Evolutionary conservation across 2,113 vertebrate genomes (phyloP).

Genomic region (Corythornis vintsioides): DNA sequence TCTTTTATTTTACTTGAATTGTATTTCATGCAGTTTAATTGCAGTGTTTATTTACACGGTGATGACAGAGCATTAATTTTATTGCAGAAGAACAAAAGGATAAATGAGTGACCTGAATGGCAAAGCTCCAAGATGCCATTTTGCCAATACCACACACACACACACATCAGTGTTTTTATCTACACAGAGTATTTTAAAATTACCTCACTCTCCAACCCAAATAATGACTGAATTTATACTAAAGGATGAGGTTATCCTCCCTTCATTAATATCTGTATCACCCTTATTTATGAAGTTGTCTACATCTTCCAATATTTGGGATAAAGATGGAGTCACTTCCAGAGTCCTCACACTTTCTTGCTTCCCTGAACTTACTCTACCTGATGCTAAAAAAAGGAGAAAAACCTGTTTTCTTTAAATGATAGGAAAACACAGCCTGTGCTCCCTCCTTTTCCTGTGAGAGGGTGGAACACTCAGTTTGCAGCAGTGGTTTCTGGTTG

Average conservation of each 20-base stretch:
- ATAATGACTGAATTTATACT: constrained; percentile 28
- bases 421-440: neutral
- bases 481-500: neutral
- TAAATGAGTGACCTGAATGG: constrained; percentile 45
- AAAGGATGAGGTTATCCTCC: constrained; percentile 47
- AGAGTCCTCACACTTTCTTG: neutral
- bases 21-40: constrained; percentile 65
- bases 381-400: neutral
- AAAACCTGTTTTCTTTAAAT: neutral
- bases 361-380: neutral
- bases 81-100: constrained; percentile 54
- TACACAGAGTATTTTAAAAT: constrained; percentile 21
- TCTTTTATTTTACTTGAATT: constrained; percentile 61
- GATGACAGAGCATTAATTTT: constrained; percentile 58
- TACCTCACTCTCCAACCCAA: constrained; percentile 16
- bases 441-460: neutral
- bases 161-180: neutral
- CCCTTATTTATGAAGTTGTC: constrained; percentile 38
- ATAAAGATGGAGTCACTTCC: neutral
- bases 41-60: constrained; percentile 41
- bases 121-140: constrained; percentile 57
- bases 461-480: neutral
- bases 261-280: constrained; percentile 36
- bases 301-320: neutral
- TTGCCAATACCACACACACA: constrained; percentile 8